phyloP scores from a whole-genome alignment of 2,113 vertebrate genomes.

The Paramormyrops kingsleyae region DNA sequence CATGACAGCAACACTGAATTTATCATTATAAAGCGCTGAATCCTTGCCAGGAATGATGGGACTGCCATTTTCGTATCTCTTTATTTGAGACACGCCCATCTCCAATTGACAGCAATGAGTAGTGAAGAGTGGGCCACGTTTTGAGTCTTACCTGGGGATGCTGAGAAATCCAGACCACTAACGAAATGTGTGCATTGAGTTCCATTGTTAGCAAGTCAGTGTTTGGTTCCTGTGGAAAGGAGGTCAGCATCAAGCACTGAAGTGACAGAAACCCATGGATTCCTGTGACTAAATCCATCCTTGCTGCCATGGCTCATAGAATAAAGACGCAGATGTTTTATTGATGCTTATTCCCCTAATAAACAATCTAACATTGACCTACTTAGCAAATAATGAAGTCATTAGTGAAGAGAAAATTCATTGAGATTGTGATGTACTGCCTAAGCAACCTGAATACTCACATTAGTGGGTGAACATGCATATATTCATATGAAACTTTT shows the following conservation, averaged over 20 bases:
- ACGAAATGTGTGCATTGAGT: not conserved
- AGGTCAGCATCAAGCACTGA: not conserved
- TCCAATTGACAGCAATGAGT: not conserved
- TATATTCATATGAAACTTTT: not conserved
- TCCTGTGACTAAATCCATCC: not conserved
- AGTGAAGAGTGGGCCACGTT: not conserved
- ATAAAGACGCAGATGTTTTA: not conserved
- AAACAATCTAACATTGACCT: not conserved
- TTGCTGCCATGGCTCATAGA: not conserved
- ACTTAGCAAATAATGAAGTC: not conserved
- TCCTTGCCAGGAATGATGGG: not conserved
- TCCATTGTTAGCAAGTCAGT: not conserved
- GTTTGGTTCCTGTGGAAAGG: not conserved
- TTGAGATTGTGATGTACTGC: not conserved
- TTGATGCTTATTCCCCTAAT: not conserved
- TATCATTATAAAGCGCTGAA: not conserved
- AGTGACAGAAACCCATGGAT: not conserved
- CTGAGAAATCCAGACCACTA: not conserved
- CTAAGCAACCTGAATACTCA: not conserved
- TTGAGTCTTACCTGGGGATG: not conserved
- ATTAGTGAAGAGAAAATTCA: not conserved
- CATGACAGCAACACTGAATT: not conserved
- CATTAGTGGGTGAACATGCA: not conserved
- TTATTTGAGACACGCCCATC: not conserved
- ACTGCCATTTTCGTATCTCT: not conserved